These are phyloP conservation scores for Picus viridis DNA, from an alignment of 2,797 vertebrate species.

Conservation along the genomic window DNA sequence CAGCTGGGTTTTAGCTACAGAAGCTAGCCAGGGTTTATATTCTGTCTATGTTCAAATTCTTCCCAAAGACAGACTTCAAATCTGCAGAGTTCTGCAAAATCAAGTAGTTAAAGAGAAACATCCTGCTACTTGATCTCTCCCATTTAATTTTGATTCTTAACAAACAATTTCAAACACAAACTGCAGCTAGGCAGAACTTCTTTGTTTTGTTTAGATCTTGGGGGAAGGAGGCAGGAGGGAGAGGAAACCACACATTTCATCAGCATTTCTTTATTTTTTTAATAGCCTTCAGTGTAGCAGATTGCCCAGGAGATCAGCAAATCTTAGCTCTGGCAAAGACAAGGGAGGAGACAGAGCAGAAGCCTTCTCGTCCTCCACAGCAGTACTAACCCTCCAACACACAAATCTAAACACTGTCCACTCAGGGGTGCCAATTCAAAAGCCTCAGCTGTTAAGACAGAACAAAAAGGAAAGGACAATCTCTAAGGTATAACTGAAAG, in stretches of 20 bases:
- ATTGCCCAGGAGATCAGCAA: conserved; percentile 62
- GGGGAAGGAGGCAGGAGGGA: conserved; percentile 44
- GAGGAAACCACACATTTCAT: conserved; percentile 71
- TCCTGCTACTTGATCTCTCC: conserved; percentile 2
- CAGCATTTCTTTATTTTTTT: conserved; percentile 54
- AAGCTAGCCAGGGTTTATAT: not conserved
- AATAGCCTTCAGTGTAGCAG: not conserved
- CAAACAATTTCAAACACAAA: conserved; percentile 40
- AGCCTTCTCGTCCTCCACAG: conserved; percentile 34
- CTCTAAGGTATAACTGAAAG: conserved; percentile 49
- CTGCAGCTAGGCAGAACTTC: conserved; percentile 1
- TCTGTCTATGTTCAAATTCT: not conserved
- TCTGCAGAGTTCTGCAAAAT: not conserved
- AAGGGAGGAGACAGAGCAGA: conserved; percentile 21
- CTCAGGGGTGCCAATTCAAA: conserved; percentile 39
- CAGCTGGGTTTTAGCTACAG: not conserved
- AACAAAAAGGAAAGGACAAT: conserved; percentile 39
- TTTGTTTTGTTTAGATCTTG: conserved; percentile 52
- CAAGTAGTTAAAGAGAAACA: not conserved
- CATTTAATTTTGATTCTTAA: conserved; percentile 38
- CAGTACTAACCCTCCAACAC: not conserved
- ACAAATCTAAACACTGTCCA: conserved; percentile 35
- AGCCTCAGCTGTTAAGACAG: conserved; percentile 40
- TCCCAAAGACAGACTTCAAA: not conserved
- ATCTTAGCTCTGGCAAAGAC: conserved; percentile 50